Base-by-base conservation (phyloP, 92 coral and sea anemone species). In the Epizoanthus stellaris region DNA sequence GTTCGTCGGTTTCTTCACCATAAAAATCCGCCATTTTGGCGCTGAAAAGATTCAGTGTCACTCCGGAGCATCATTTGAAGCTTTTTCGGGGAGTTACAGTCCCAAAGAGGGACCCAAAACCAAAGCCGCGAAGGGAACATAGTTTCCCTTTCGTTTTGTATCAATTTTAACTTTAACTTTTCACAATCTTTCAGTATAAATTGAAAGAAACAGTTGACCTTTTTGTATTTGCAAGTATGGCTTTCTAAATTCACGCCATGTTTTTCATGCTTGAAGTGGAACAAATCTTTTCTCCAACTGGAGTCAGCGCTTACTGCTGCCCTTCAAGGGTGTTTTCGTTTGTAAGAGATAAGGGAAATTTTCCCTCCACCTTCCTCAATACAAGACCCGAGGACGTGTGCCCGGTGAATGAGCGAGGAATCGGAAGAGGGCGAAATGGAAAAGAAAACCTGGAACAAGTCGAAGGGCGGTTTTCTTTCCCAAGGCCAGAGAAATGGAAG, bases 141-240 rank as follows among this genome's bases (percentile, higher is more conserved):
- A 13, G 93, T 94, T 94, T 94, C 98, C 94, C 88, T 89, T 93
- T 86, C 90, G 77, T 91, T 89, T 89, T 68, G 79, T 85, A 80
- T 56, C 43, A 59, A 68, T 25, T 66, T 82, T 85, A 76, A 58
- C 56, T 80, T 80, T 67, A 66, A 76, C 10, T 70, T 59, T 64
- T 64, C 67, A 58, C 73, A 80, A 81, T 40, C 73, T 66, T 81
- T 67, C 34, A 30, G 58, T 56, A 86, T 67, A 77, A 80, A 67
- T 84, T 81, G 75, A 80, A 80, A 86, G 43, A 69, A 74, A 67
- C 45, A 70, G 42, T 61, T 67, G 34, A 39, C 82, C 60, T 42
- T 80, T 72, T 71, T 84, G 77, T 85, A 75, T 70, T 81, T 89
- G 84, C 91, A 92, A 94, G 45, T 94, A 94, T 94, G 98, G 98